A percentile compares a stretch with the other conserved stretches of the same genome.
Evolutionary conservation across 1,140 invertebrate genomes (phyloP).

Genomic region (Megalonaias nervosa): DNA sequence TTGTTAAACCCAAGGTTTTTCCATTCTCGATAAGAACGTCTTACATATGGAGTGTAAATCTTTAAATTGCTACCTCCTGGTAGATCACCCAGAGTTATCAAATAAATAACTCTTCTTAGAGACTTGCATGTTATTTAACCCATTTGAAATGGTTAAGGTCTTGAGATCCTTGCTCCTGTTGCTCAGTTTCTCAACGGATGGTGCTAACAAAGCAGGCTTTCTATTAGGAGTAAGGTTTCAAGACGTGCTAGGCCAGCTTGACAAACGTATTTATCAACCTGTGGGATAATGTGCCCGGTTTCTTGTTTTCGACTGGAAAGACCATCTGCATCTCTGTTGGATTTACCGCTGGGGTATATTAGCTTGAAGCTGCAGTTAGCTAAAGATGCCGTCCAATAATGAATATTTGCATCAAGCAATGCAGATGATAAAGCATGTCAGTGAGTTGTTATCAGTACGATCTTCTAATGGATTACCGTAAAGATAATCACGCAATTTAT

Average conservation of each 20-base stretch:
- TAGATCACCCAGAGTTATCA: neutral
- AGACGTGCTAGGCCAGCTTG: neutral
- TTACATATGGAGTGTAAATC: neutral
- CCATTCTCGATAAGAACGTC: slow-evolving; percentile 18
- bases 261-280: neutral
- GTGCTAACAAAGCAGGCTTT: neutral
- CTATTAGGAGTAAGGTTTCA: neutral
- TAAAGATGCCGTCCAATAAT: slow-evolving; percentile 21
- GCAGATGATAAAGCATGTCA: slow-evolving; percentile 12
- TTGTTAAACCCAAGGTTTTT: slow-evolving; percentile 5
- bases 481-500: slow-evolving; percentile 44
- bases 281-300: neutral
- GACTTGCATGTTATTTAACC: neutral
- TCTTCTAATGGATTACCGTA: slow-evolving; percentile 22
- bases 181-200: neutral
- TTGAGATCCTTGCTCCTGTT: neutral
- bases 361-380: slow-evolving; percentile 22
- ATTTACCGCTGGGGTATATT: slow-evolving; percentile 4
- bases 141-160: neutral
- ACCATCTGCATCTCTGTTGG: slow-evolving; percentile 22
- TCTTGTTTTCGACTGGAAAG: neutral
- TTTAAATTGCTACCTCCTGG: neutral
- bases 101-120: neutral
- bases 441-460: slow-evolving; percentile 28
- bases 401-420: slow-evolving; percentile 25